These are phyloP conservation scores for Pollenia amentaria DNA, from an alignment of 2,888 invertebrate genomes.

Conservation along the genomic window DNA sequence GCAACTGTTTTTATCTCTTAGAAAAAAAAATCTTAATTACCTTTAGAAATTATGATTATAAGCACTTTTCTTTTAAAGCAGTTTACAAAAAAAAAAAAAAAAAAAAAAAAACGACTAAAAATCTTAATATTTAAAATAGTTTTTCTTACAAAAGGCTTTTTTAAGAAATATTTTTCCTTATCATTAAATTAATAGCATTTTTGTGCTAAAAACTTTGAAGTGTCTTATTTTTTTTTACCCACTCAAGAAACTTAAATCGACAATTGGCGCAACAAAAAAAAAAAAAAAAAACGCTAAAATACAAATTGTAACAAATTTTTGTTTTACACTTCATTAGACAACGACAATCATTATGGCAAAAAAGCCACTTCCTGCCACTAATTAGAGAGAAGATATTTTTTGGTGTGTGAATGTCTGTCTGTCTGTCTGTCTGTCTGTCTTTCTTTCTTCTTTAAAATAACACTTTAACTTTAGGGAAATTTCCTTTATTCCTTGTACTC, in stretches of 20 bases:
- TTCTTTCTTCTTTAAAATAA: conserved; percentile 20
- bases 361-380: conserved; percentile 69
- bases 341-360: conserved; percentile 65
- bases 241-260: conserved; percentile 22
- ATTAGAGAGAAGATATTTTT: conserved; percentile 43
- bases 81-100: background rate
- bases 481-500: conserved; percentile 22
- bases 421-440: too few species aligned
- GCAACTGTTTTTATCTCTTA: conserved; percentile 25
- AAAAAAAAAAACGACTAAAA: background rate
- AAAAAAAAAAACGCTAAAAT: conserved; percentile 41
- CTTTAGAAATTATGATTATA: conserved; percentile 67
- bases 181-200: conserved; percentile 64
- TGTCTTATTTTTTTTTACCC: conserved; percentile 13
- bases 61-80: conserved; percentile 56
- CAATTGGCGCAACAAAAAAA: conserved; percentile 11
- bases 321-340: conserved; percentile 70
- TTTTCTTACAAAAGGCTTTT: conserved; percentile 16
- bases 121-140: conserved; percentile 23
- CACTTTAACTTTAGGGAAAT: conserved; percentile 35
- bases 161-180: conserved; percentile 41
- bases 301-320: conserved; percentile 68
- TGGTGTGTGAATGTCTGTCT: too few species aligned
- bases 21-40: conserved; percentile 64
- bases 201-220: conserved; percentile 11